Base-by-base conservation (phyloP, 2,797 vertebrate genomes). In the Anabacerthia variegaticeps region DNA sequence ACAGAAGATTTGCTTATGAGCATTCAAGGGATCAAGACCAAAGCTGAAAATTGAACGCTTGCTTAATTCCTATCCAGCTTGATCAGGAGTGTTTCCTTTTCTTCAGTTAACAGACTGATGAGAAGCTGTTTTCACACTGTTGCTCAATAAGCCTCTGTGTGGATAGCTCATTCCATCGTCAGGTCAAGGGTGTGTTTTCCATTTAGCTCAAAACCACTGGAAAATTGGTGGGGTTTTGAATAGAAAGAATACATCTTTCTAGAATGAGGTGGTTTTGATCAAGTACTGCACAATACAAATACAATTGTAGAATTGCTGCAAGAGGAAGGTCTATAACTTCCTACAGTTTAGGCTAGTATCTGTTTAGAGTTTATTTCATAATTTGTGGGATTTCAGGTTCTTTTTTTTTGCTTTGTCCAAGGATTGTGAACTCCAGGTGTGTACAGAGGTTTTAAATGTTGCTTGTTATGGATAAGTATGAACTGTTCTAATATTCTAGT, bases 381-480 rank as follows among this genome's bases (percentile, higher is more conserved):
- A 58, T 56, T 30, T 49, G 34, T 82, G 49, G 24, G 27, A 49
- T 91, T 87, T 79, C 52, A 74, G 22, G 22, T 59, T 73, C 28
- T 75, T 69, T 69, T 81, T 81, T 87, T 85, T 72, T 89, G 9
- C 51, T 66, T 54, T 79, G 22, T 52, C 30, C 21, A 32, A 85
- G 27, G n/a, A 16, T 32, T 65, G 8, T 55, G 56, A 80, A 39
- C 67, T 76, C 30, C 20, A 61, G 19, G 41, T 73, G 14, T n/a
- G 22, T 79, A 34, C 23, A 72, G 54, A 73, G 0, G 2, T 74
- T 92, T 89, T 56, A 61, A 77, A 54, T 95, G 56, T 54, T 92
- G 61, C 90, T 75, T 94, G 41, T 85, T 94, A 83, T 36, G 86
- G 80, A 80, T 88, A 95, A 96, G 85, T 82, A 91, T 48, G 67